Percentiles rank a stretch among this genome's conserved stretches.
Evolutionary conservation across 2,888 invertebrate species (phyloP).

Genomic region (Furcula furcula): DNA sequence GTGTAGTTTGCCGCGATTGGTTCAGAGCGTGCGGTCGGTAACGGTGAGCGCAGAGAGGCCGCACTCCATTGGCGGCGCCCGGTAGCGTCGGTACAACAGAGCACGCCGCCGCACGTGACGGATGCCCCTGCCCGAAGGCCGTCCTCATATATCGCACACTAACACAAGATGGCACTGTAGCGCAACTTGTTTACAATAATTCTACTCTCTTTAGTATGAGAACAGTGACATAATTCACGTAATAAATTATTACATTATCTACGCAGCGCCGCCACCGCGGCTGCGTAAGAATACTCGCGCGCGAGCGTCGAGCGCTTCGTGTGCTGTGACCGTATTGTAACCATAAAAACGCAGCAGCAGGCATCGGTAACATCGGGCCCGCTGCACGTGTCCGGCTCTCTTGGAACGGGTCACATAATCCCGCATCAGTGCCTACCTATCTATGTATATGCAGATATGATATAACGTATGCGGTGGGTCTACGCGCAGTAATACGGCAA

Average conservation of each 20-base stretch:
- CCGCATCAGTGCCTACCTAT: conserved; percentile 22
- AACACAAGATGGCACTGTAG: conserved; percentile 50
- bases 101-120: conserved; percentile 53
- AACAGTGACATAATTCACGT: conserved; percentile 60
- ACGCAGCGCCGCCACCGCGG: background rate
- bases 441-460: no score
- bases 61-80: conserved; percentile 41
- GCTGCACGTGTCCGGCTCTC: background rate
- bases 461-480: no score
- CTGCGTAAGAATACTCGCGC: no score
- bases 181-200: conserved; percentile 53
- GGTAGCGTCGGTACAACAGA: conserved; percentile 45
- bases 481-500: no score
- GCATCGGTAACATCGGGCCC: no score
- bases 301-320: no score
- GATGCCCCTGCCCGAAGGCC: conserved; percentile 33
- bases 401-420: background rate
- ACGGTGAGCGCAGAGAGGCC: conserved; percentile 29
- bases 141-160: conserved; percentile 9
- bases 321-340: no score
- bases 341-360: no score
- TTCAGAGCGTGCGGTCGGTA: conserved; percentile 34
- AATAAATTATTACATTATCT: no score
- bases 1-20: conserved; percentile 55
- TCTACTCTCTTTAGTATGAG: conserved; percentile 3